Evolutionary conservation across 2,113 vertebrate species (phyloP).

Genomic region (Apodemus sylvaticus): DNA sequence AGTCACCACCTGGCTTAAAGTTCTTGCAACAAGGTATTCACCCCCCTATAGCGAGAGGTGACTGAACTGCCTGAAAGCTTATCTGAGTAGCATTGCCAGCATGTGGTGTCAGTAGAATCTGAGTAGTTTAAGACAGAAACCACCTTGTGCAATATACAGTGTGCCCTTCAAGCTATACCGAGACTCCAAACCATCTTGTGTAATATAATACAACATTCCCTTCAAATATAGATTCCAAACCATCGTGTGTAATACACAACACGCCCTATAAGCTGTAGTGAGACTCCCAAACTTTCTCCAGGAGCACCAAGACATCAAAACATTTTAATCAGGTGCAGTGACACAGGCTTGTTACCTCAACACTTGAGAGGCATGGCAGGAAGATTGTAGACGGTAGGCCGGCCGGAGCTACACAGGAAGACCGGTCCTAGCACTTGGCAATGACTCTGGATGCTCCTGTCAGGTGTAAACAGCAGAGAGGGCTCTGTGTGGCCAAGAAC

Average conservation of each 20-base stretch:
- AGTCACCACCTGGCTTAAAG: not conserved
- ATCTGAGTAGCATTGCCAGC: not conserved
- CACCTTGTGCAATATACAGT: no score
- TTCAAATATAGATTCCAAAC: not conserved
- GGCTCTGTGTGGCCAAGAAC: not conserved
- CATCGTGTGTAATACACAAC: not conserved
- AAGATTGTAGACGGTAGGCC: not conserved
- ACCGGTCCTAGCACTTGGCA: conserved; percentile 16
- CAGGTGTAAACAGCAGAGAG: not conserved
- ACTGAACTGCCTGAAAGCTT: not conserved
- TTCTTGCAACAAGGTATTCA: not conserved
- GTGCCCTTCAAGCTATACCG: no score
- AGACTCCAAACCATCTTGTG: no score
- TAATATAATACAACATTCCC: not conserved
- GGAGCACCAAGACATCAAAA: not conserved
- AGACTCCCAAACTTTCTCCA: not conserved
- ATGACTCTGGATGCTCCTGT: not conserved
- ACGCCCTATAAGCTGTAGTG: not conserved
- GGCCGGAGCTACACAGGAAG: not conserved
- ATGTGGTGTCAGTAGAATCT: not conserved
- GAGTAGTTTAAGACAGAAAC: not conserved
- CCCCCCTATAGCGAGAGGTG: not conserved
- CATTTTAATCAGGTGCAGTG: not conserved
- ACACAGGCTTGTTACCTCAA: not conserved
- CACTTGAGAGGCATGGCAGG: not conserved